phyloP scores from a whole-genome alignment of 2,797 vertebrate species.

The Enteromius radiatus region DNA sequence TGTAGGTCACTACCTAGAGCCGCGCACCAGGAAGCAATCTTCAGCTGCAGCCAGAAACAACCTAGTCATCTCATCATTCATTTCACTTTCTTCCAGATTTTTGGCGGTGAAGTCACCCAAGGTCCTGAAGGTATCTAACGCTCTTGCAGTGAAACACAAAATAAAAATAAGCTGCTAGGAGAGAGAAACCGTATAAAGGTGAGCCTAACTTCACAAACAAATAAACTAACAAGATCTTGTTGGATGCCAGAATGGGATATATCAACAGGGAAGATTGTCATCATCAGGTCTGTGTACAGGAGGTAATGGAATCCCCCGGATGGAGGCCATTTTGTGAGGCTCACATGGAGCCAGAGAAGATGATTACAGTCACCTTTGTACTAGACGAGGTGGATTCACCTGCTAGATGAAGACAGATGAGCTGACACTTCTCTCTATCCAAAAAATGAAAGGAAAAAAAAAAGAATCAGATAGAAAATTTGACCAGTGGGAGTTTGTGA shows the following conservation, averaged over 20 bases:
- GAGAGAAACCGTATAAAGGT: slow-evolving; percentile 34
- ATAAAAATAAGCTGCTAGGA: slow-evolving; percentile 43
- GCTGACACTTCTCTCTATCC: background rate
- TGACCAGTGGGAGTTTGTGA: background rate
- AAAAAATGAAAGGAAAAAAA: background rate
- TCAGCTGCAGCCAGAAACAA: slow-evolving; percentile 60
- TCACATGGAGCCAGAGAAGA: slow-evolving; percentile 33
- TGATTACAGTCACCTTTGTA: slow-evolving; percentile 46
- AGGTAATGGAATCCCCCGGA: slow-evolving; percentile 47
- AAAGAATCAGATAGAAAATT: background rate
- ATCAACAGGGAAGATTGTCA: slow-evolving; percentile 48
- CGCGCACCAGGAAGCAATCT: slow-evolving; percentile 57
- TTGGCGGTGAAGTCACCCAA: slow-evolving; percentile 32
- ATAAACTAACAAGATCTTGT: slow-evolving; percentile 56
- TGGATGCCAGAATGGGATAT: slow-evolving; percentile 35
- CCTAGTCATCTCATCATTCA: slow-evolving; percentile 62
- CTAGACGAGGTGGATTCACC: slow-evolving; percentile 31
- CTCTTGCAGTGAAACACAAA: slow-evolving; percentile 38
- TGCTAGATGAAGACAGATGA: slow-evolving; percentile 50
- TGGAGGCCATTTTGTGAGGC: slow-evolving; percentile 47
- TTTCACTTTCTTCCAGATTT: slow-evolving; percentile 41
- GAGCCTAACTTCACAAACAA: slow-evolving; percentile 40
- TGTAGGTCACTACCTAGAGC: slow-evolving; percentile 48
- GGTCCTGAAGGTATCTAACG: slow-evolving; percentile 28
- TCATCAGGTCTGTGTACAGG: slow-evolving; percentile 8